Evolutionary conservation across 2,113 vertebrate genomes (phyloP), one percentile per base, ranked within the genome.

Genomic region (Gallinago paraguaiae): DNA sequence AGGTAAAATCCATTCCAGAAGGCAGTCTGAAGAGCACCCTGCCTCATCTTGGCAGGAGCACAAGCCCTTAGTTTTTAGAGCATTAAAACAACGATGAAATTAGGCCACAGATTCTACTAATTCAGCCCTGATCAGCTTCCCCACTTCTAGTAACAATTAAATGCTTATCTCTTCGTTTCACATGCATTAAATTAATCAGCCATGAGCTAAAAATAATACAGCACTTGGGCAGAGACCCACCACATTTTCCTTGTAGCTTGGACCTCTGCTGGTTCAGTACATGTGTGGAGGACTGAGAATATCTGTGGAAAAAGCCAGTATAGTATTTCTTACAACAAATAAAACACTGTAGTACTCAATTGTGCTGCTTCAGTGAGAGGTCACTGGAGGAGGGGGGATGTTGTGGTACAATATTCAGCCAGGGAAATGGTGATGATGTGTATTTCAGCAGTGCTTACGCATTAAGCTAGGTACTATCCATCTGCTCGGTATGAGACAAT

Each of bases 141-240:
- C 45, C 56, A 86, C 65, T 96, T 90, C 77, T 88, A 90, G 86
- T 78, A 93, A 94, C 86, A 95, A 93, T 95, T 90, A 94, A 90
- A 79, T 79, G 61, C 88, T 94, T 96, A 88, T 94, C 92, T 97
- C 41, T 84, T 95, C 77, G 35, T 93, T 95, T 92, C 65, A 79
- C 77, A 91, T 82, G 76, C 65, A 92, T 94, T 94, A 90, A 92
- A 85, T 95, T 91, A 94, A 82, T 94, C 86, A 91, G 37, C 81
- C 57, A 24, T 9, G 48, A 93, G 80, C 95, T 95, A 93, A 82
- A 90, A 96, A 61, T 86, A 94, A 57, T 70, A 43, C 72, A 84
- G 45, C 69, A 51, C 48, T 93, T 93, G 93, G 82, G 41, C 79
- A 86, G 64, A 92, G 92, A 96, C 85, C 84, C 82, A 95, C 82